These are phyloP conservation scores for Eclectus roratus DNA, from an alignment of 2,113 vertebrate genomes.

Conservation along the genomic window DNA sequence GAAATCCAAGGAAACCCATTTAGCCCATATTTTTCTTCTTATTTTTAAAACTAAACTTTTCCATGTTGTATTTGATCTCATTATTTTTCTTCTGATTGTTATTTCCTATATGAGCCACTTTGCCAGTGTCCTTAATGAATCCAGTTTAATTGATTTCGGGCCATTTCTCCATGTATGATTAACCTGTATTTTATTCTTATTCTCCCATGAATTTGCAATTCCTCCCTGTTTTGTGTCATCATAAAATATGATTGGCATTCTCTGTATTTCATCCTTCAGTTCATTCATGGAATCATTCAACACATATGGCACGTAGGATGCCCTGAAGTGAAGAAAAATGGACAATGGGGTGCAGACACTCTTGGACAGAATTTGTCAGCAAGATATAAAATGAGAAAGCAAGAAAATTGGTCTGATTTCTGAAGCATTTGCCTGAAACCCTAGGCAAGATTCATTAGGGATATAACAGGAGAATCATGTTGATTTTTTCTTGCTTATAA, in stretches of 20 bases:
- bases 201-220: not conserved
- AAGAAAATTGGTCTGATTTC: not conserved
- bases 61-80: not conserved
- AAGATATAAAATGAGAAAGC: not conserved
- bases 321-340: not conserved
- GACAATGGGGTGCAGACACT: not conserved
- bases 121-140: not conserved
- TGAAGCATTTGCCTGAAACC: not conserved
- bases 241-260: not conserved
- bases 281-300: slow-evolving; percentile 15
- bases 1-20: not conserved
- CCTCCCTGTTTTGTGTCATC: not conserved
- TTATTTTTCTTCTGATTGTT: not conserved
- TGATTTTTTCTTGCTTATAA: not conserved
- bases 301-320: not conserved
- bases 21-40: not conserved
- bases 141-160: slow-evolving; percentile 4
- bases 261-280: not conserved
- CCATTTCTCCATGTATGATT: not conserved
- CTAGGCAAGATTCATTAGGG: not conserved
- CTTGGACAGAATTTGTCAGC: not conserved
- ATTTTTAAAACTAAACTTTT: not conserved
- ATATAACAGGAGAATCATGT: not conserved
- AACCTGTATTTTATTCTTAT: not conserved
- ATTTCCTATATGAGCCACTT: not conserved